Evolutionary conservation across 1,140 invertebrate genomes (phyloP), one percentile per base, ranked within the genome.

Genomic region (Bombus huntii): DNA sequence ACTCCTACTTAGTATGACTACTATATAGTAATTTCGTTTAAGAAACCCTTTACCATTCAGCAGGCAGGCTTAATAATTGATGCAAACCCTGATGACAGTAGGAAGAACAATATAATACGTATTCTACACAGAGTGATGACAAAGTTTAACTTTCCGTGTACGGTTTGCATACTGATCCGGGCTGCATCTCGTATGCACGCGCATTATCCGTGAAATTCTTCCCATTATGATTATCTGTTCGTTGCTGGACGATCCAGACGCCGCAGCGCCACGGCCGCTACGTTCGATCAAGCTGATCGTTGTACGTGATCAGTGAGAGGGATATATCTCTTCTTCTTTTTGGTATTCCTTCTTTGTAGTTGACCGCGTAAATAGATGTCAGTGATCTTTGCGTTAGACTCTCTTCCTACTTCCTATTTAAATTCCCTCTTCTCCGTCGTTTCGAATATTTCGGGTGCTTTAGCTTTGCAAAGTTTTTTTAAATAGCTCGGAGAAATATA

Each of bases 151-250:
- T 85, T 77, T 73, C 53, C 83, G 70, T 12, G 31, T 39, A 70
- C 34, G 83, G 76, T n/a, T 80, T 74, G 88, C 88, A 89, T 89
- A 89, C 88, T 80, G 89, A 87, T 86, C 62, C 71, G 39, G 59
- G 25, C 34, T 71, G 84, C 82, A 83, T 87, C 77, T 57, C 70
- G 70, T 34, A 81, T 80, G 87, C 77, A 79, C 71, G 62, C 89
- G 83, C 73, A 87, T 88, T 85, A 88, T 88, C 89, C 89, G 84
- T 87, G 88, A 90, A 90, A 89, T 87, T 89, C 88, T 80, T 85
- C 81, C 89, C 86, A 90, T 89, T 90, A 90, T 89, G 89, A 90
- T 90, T 88, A 90, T 90, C 88, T 68, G 78, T 88, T 53, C 59
- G 86, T 84, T 79, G 81, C 59, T 28, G 59, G 65, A 66, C 85